Evolutionary conservation across 2,888 invertebrate species (phyloP).

Genomic region (Drosophila neotestacea): DNA sequence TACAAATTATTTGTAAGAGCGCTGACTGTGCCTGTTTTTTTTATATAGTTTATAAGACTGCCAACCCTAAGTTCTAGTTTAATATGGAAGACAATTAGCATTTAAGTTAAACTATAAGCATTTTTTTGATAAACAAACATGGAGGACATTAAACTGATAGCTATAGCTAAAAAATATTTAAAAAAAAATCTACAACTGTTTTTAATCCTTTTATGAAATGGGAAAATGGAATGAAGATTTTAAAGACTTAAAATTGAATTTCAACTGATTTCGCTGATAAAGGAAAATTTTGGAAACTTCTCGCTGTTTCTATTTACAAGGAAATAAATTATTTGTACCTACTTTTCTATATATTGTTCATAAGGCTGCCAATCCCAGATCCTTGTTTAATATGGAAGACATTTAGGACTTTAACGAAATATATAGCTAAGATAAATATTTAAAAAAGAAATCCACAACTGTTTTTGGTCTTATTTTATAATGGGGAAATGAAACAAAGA

Average conservation of each 20-base stretch:
- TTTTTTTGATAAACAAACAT: conserved; percentile 44
- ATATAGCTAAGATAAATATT: too few relatives aligned
- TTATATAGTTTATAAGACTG: conserved; percentile 64
- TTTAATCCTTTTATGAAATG: neutral
- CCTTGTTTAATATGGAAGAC: too few relatives aligned
- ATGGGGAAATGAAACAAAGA: too few relatives aligned
- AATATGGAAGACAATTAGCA: conserved; percentile 69
- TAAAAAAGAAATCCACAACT: too few relatives aligned
- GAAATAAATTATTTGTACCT: too few relatives aligned
- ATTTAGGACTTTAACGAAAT: too few relatives aligned
- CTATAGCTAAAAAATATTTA: conserved; percentile 22
- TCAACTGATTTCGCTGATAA: too few relatives aligned
- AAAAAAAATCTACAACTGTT: neutral
- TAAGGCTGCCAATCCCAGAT: too few relatives aligned
- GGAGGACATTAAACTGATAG: conserved; percentile 72
- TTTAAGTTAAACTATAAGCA: conserved; percentile 7
- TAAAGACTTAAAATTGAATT: neutral
- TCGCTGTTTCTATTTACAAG: too few relatives aligned
- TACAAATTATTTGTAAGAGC: conserved; percentile 63
- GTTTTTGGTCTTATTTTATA: too few relatives aligned
- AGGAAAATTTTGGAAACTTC: too few relatives aligned
- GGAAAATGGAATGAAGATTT: neutral
- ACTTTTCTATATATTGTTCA: too few relatives aligned
- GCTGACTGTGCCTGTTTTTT: conserved; percentile 63
- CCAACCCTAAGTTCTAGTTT: conserved; percentile 37